Base-by-base conservation (phyloP, 2,888 invertebrate genomes). In the Erannis defoliaria region DNA sequence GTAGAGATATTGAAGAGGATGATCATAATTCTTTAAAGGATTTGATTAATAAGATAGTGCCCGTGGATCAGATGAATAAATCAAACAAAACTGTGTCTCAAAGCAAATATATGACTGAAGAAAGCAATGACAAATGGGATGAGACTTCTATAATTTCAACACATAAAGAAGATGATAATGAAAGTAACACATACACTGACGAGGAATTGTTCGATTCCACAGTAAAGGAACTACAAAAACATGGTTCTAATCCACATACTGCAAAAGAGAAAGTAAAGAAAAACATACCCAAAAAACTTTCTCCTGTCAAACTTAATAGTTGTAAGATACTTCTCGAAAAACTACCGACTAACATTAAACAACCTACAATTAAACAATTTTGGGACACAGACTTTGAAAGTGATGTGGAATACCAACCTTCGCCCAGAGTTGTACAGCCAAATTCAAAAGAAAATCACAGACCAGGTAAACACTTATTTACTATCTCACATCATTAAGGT, bases 11-110 rank as follows among this genome's bases (percentile, higher is more conserved):
- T 12, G 60, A 71, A 19, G 67, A 71, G 33, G 87, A 89, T 54
- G 83, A 85, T 38, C 84, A 74, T 48, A 85, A 86, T 78, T 74
- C 88, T 12, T 69, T 89, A 62, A 26, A 26, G 26, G 86, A 90
- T 71, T 84, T 91, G 64, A 89, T 93, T 50, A 85, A 89, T 37
- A 90, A 90, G 74, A 88, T 93, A 70, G 89, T 93, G 9, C 89
- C 90, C 8, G 74, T 79, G 9, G 84, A 88, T 12, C 78, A 78
- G 33, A 87, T 90, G 58, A 89, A 86, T 72, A 54, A 75, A 62
- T 72, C 76, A 37, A 83, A 77, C 46, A 84, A 75, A 73, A 80
- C 62, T 59, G 73, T 73, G 18, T 49, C 67, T 33, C 73, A 64
- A 43, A 79, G 69, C 33, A 80, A 76, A 46, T 72, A 70, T 46